Percentiles rank a stretch among this genome's conserved stretches.
phyloP scores from a whole-genome alignment of 2,797 vertebrate genomes.

The Lithobates sylvaticus region DNA sequence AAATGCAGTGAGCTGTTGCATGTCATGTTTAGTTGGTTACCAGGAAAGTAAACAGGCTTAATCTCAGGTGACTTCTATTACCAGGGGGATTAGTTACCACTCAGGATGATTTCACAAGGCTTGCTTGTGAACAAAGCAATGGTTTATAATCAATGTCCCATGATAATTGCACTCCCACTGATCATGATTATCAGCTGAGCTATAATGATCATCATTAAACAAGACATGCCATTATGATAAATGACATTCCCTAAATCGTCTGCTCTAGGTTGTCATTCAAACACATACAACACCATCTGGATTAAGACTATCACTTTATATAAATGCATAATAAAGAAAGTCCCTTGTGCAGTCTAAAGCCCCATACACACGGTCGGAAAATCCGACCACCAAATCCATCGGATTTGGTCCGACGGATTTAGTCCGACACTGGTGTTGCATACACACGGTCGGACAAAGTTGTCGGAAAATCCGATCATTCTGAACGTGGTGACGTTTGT shows the following conservation, averaged over 20 bases:
- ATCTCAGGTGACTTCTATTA: conserved; percentile 31
- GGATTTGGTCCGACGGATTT: too few species aligned
- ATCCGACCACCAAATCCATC: too few species aligned
- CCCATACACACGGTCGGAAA: too few species aligned
- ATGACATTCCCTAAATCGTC: neutral
- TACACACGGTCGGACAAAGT: too few species aligned
- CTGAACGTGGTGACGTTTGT: too few species aligned
- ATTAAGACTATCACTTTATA: too few species aligned
- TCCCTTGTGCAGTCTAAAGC: too few species aligned
- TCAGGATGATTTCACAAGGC: conserved; percentile 1
- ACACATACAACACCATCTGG: neutral
- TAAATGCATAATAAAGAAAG: too few species aligned
- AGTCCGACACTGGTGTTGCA: too few species aligned
- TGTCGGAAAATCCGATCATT: too few species aligned
- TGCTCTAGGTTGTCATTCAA: neutral
- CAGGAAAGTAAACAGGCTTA: conserved; percentile 29
- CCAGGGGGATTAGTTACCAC: conserved; percentile 31
- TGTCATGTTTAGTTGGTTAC: conserved; percentile 26
- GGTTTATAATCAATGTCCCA: neutral
- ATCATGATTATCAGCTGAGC: neutral
- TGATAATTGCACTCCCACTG: neutral
- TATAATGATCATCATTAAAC: conserved; percentile 3
- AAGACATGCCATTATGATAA: neutral
- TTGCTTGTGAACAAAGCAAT: conserved; percentile 13
- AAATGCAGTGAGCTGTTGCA: neutral